Percentiles rank a stretch among this genome's conserved stretches.
Conservation (phyloP, 2,113 vertebrate species). For the Arizona elegans region DNA sequence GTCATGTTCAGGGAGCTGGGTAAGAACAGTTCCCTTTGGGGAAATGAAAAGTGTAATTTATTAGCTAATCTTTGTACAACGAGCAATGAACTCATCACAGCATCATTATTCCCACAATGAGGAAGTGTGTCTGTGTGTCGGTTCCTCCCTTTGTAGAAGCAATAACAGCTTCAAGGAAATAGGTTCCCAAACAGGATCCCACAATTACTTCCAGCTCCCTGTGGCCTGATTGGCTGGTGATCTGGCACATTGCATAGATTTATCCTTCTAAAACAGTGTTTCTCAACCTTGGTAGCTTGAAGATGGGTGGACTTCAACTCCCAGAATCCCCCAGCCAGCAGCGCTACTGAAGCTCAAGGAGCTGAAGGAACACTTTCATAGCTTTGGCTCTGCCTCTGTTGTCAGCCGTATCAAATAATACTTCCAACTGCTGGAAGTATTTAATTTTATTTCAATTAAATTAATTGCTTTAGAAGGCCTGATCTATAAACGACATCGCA, state of each 20-base stretch:
- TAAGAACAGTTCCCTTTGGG: neutral
- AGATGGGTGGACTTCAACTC: no score
- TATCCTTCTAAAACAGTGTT: no score
- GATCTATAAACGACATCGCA: constrained; percentile 22
- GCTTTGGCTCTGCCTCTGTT: constrained; percentile 31
- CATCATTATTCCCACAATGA: neutral
- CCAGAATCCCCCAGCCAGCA: no score
- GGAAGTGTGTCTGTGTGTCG: neutral
- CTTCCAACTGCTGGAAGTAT: constrained; percentile 23
- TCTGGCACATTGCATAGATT: neutral
- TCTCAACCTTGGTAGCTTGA: no score
- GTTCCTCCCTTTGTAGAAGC: neutral
- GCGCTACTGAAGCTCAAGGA: no score
- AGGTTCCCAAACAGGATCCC: neutral
- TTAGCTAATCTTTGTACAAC: neutral
- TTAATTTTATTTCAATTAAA: constrained; percentile 54
- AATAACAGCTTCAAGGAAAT: neutral
- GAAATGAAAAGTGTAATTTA: neutral
- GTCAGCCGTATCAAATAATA: constrained; percentile 28
- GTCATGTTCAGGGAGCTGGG: no score
- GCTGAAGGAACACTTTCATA: neutral
- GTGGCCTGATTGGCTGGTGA: neutral
- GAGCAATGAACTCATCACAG: neutral
- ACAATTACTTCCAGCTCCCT: neutral
- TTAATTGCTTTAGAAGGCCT: constrained; percentile 46